Evolutionary conservation across 2,888 invertebrate species (phyloP), one percentile per base, ranked within the genome.

Genomic region (Eupsilia transversa): DNA sequence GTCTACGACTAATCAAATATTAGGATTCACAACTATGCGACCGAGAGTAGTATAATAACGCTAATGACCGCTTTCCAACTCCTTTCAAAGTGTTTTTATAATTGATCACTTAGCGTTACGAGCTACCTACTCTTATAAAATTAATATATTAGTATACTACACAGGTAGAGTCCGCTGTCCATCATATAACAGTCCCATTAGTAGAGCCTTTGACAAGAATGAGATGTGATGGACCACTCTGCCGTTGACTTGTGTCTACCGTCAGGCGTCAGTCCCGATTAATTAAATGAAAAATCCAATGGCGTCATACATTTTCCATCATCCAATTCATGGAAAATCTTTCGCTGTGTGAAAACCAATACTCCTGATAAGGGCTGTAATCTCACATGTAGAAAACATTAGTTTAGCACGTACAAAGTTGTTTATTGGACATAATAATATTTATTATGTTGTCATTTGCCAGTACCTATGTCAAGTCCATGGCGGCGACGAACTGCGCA

Each of bases 401-500:
- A 46, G 49, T 71, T 67, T 41, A 59, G 14, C 73, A 71, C 64
- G 73, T 71, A 69, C 65, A 61, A 35, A 57, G 33, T 67, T 69
- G 33, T 82, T 72, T 69, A 66, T 33, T 73, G 65, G 30, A 65
- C 61, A 70, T 66, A 64, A n/a, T 54, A 33, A 63, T 66, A 63
- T 66, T 69, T 63, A n/a, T n/a, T n/a, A n/a, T n/a, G 41, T 54
- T 72, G 41, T 72, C 20, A 49, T 64, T 68, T 64, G 52, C 9
- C 46, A 43, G 54, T 60, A 57, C 35, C 35, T 61, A 10, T 65
- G 27, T 64, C 56, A 57, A 59, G 79, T 33, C 57, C 60, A 70
- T 72, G 59, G 43, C 72, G 46, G 46, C 79, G 69, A 67, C 46
- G 59, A 70, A 82, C 46, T 79, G 75, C 70, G 72, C 79, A 69